phyloP scores from a whole-genome alignment of 2,888 invertebrate species.

The Meganola albula region DNA sequence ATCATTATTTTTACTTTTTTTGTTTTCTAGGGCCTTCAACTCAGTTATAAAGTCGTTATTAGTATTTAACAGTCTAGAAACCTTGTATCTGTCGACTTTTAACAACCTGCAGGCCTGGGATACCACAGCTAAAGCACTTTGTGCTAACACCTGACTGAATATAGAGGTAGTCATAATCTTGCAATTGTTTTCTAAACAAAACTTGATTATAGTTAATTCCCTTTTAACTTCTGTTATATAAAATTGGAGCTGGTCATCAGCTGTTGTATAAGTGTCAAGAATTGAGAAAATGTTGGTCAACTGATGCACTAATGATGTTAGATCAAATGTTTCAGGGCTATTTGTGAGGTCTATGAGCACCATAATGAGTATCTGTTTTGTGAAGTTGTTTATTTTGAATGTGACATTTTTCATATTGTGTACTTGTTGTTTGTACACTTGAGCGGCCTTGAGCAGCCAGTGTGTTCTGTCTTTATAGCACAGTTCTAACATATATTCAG shows the following conservation, averaged over 20 bases:
- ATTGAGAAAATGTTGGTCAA: slow-evolving; percentile 69
- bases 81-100: slow-evolving; percentile 70
- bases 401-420: slow-evolving; percentile 68
- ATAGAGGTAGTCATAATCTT: slow-evolving; percentile 72
- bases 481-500: slow-evolving; percentile 71
- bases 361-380: slow-evolving; percentile 71
- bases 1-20: slow-evolving; percentile 35
- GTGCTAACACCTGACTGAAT: slow-evolving; percentile 62
- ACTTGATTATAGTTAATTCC: slow-evolving; percentile 67
- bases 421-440: slow-evolving; percentile 62
- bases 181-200: slow-evolving; percentile 70
- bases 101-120: slow-evolving; percentile 71
- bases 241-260: slow-evolving; percentile 63
- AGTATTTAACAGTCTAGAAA: slow-evolving; percentile 62
- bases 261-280: slow-evolving; percentile 60
- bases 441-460: slow-evolving; percentile 68
- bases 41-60: slow-evolving; percentile 67
- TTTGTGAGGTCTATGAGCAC: slow-evolving; percentile 70
- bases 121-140: slow-evolving; percentile 70
- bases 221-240: slow-evolving; percentile 71
- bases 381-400: slow-evolving; percentile 70
- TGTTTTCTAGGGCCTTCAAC: slow-evolving; percentile 44
- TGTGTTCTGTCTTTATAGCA: slow-evolving; percentile 69
- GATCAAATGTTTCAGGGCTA: slow-evolving; percentile 64
- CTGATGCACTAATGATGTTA: slow-evolving; percentile 63